Evolutionary conservation across 2,888 invertebrate species (phyloP), one percentile per base, ranked within the genome.

Genomic region (Protophormia terraenovae): DNA sequence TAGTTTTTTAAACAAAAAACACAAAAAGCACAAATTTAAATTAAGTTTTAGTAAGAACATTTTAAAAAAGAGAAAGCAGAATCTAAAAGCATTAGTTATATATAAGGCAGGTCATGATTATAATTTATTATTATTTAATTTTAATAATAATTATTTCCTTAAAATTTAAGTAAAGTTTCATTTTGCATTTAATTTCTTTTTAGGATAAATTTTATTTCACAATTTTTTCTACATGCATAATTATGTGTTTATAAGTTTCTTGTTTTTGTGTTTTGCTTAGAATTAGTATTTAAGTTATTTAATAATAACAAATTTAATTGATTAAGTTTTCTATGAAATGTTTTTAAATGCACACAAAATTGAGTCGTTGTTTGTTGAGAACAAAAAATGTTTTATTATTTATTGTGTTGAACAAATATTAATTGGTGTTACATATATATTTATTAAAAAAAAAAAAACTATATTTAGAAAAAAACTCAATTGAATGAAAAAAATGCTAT

Each of bases 341-440:
- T 45, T 19, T 41, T 53, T n/a, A 10, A 19, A 47, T 29, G 69
- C 50, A 38, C 35, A 71, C 16, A 71, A 62, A n/a, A 71, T 62
- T 69, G n/a, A 47, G 27, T 71, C 12, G 53, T 62, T 58, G 66
- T 67, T 67, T 75, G 50, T 81, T 60, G 19, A 58, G 19, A 67
- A 50, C 19, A 50, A 55, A 50, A 67, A 60, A 60, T 41, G 58
- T 75, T 60, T 64, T 16, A 62, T 55, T 66, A 24, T 60, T 53
- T 16, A 41, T 69, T 66, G 62, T 83, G 47, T 80, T 72, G 14
- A 77, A n/a, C n/a, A 73, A 58, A 53, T 10, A 66, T 41, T 79
- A 60, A 77, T 81, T 77, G 84, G 50, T 84, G 86, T 84, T 73
- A 80, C 22, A 66, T 55, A 14, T 22, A n/a, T n/a, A n/a, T n/a